A percentile compares a stretch with the other conserved stretches of the same genome.
These are phyloP conservation scores for Spermophilus dauricus DNA, from an alignment of 2,113 vertebrate genomes.

Conservation along the genomic window DNA sequence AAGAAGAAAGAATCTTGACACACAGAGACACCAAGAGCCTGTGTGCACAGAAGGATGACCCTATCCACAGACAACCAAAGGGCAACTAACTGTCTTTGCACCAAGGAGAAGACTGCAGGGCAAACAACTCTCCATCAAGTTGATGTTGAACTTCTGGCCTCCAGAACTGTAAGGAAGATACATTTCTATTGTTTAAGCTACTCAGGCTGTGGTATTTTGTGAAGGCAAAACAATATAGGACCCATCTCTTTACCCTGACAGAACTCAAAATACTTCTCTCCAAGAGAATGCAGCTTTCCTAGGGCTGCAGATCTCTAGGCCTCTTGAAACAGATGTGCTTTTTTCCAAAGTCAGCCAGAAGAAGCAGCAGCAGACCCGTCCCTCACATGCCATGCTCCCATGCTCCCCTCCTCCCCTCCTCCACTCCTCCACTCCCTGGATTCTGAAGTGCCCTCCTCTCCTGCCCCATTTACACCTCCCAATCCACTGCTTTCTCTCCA, in stretches of 20 bases:
- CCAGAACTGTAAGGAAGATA: not conserved
- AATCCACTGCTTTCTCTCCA: not conserved
- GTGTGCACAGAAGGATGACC: too few species aligned
- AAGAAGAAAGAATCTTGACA: too few species aligned
- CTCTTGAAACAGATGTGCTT: not conserved
- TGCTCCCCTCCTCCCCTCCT: too few species aligned
- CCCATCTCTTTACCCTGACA: not conserved
- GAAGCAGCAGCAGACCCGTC: not conserved
- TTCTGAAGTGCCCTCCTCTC: not conserved
- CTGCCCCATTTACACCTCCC: too few species aligned
- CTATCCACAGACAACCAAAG: too few species aligned
- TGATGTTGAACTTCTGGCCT: not conserved
- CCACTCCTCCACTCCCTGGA: not conserved
- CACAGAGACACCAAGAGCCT: too few species aligned
- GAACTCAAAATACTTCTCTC: not conserved
- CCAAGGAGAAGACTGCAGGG: too few species aligned
- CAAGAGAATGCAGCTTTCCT: not conserved
- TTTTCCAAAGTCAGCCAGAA: not conserved
- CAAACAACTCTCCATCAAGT: not conserved
- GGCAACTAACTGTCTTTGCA: too few species aligned
- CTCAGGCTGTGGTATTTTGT: too few species aligned
- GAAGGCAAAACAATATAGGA: not conserved
- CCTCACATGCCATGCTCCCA: accelerated
- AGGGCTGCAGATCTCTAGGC: not conserved
- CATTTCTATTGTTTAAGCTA: not conserved